Base-by-base conservation (phyloP, 2,113 vertebrate genomes). In the Mionectes macconnelli region DNA sequence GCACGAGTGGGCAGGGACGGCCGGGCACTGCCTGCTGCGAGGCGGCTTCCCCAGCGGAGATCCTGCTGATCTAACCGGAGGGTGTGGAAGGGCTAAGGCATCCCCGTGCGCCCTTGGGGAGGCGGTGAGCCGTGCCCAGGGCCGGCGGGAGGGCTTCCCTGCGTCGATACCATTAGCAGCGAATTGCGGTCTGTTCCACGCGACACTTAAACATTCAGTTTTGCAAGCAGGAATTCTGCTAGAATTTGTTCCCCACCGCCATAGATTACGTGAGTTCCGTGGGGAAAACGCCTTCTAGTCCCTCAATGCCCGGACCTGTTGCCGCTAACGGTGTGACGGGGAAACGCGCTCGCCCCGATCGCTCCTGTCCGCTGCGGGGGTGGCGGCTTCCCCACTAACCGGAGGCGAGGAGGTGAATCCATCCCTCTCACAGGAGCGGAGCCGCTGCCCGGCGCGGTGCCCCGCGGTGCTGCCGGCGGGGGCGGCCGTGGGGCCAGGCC, bases 1-100 rank as follows among this genome's bases (percentile, higher is more conserved):
- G 27, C 52, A 5, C 12, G 5, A 22, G 4, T 4, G 57, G 25
- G 39, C 44, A 31, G 28, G 18, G 33, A 3, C 11, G 9, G 53
- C 31, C 13, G 39, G 23, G 6, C n/a, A 0, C 10, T 19, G 3
- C 17, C 24, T 4, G 39, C 10, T 20, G 30, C 63, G 1, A 4
- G 82, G 69, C 55, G 10, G 45, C 59, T n/a, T 37, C 18, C 40
- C 40, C 19, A 6, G 13, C 4, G 5, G 39, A 16, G 62, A 7
- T 44, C 49, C 21, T 50, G 63, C 81, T 14, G 23, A 22, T 5
- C 56, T 14, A 4, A 24, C 37, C 30, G 79, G 12, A 30, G 13
- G 31, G 55, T 24, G 25, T 10, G 86, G 72, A 44, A 55, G 40
- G 37, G 73, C 49, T 72, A 52, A 31, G 42, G 40, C 45, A 8